Evolutionary conservation across 2,888 invertebrate species (phyloP).

Genomic region (Sepiola atlantica): DNA sequence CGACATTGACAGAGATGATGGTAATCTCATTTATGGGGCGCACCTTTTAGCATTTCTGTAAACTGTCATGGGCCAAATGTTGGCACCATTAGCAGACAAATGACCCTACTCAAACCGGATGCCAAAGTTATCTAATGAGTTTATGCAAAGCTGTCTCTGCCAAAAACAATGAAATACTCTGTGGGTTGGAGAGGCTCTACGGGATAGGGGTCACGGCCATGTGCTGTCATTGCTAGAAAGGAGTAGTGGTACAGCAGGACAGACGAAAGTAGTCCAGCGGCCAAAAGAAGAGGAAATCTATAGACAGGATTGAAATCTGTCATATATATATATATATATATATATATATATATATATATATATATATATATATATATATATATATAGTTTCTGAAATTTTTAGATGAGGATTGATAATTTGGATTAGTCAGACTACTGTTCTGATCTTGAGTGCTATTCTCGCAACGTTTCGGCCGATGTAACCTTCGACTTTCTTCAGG

Average conservation of each 20-base stretch:
- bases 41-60: slow-evolving; percentile 12
- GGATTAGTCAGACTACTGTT: no score
- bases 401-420: no score
- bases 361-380: background rate
- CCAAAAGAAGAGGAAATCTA: background rate
- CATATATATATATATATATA: background rate
- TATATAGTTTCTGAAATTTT: no score
- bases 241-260: background rate
- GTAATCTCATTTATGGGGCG: background rate
- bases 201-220: no score
- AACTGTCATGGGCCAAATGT: slow-evolving; percentile 8
- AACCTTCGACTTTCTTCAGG: no score
- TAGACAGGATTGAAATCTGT: background rate
- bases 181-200: background rate
- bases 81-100: background rate
- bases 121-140: slow-evolving; percentile 32
- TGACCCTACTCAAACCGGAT: slow-evolving; percentile 32
- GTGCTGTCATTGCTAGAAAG: background rate
- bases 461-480: no score
- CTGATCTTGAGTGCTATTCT: no score
- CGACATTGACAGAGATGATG: slow-evolving; percentile 14
- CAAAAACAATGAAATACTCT: slow-evolving; percentile 32
- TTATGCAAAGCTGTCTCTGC: slow-evolving; percentile 32
- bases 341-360: background rate
- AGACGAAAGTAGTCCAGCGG: background rate